Base-by-base conservation (phyloP, 2,113 vertebrate genomes). In the Holacanthus passer region DNA sequence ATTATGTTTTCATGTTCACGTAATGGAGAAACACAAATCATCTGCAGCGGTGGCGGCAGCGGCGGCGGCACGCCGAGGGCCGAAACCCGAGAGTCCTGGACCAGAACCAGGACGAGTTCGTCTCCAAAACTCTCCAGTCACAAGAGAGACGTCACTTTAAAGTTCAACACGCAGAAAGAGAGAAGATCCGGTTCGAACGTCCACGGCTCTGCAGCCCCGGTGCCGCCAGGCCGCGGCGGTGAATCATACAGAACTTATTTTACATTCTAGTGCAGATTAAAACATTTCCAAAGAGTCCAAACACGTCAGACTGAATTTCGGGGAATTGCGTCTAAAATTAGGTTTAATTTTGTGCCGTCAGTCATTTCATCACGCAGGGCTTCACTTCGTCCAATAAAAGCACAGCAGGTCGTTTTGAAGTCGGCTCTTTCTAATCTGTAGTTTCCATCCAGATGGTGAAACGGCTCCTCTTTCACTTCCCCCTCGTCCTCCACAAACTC, bases 21-120 rank as follows among this genome's bases (percentile, higher is more conserved):
- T 74, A 68, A 74, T 52, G 45, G 70, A 81, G 32, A 29, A 60
- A 60, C 24, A 81, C 62, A 81, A 81, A 81, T 81, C 77, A 64
- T 20, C 78, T 52, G 16, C 10, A 37, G 60, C 48, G 37, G 22
- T 14, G 2, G 41, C 31, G 41, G 37, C 48, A 47, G 22, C 20
- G 2, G 41, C 31, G 41, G 37, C 48, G 52, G 29, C 45, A 12
- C 11, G 13, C 13, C 5, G 1, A 13, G 20, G 43, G 11, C 32
- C 43, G 19, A 35, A 19, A 58, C 22, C 27, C 13, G 22, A 73
- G 41, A 50, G 41, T 58, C 50, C 50, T 24, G 62, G n/a, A 41
- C 31, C n/a, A 52, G 53, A 29, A 58, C 19, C 19, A 48, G 19
- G 43, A 37, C 7, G 43, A 24, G 47, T 37, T 53, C 47, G 17